Base-by-base conservation (phyloP, 2,888 invertebrate genomes). In the Lobophora halterata region DNA sequence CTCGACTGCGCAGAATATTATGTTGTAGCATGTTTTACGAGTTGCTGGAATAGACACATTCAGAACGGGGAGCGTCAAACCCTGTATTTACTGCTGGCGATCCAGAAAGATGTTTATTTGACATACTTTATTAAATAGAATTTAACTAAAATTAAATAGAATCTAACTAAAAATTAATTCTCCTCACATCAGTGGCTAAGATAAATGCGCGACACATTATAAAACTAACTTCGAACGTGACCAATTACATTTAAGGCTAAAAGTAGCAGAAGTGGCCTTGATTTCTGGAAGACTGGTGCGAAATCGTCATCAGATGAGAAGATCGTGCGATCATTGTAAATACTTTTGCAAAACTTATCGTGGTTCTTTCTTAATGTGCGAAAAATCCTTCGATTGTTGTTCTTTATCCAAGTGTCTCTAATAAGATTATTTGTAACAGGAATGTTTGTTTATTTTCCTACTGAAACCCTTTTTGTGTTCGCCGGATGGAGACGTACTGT, bases 21-120 rank as follows among this genome's bases (percentile, higher is more conserved):
- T 37, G 5, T 9, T n/a, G 20, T 21, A 34, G 3, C 19, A 18
- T 26, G 16, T 32, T 43, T 43, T 30, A 43, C 17, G 32, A 37
- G 28, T 29, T 25, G 24, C 25, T 23, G 24, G 36, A 35, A 35
- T 37, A 38, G 23, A 25, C 7, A 26, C 17, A 23, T 32, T 27
- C 5, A 10, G 28, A 8, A 5, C 11, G 10, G 9, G 11, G 9
- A 26, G 21, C 26, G 37, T 38, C 26, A 21, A 38, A 31, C 2
- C 16, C 6, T 16, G 5, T 26, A 9, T 26, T 14, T 16, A 26
- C 16, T 26, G 26, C 26, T 5, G 8, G 12, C 11, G 5, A 7
- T 7, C 7, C 14, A 1, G 16, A 16, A 16, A 9, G 16, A 26
- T 35, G 21, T 35, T 28, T 35, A 23, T 35, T 23, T 35, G 14